A percentile compares a stretch with the other conserved stretches of the same genome.
Evolutionary conservation across 1,140 invertebrate species (phyloP).

Genomic region (Drosophila repletoides): DNA sequence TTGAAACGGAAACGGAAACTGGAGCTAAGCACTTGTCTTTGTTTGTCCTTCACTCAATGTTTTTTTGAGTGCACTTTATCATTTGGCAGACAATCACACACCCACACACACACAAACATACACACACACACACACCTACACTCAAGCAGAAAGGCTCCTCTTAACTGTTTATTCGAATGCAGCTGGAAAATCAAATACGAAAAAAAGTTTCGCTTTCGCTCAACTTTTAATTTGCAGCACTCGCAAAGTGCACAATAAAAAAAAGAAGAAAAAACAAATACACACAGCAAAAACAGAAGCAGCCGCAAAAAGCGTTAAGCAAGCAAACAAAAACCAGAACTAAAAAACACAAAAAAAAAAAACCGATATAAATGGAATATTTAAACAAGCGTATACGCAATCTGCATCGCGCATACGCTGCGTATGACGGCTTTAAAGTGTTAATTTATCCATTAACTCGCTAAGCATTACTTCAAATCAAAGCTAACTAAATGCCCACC

Average conservation of each 20-base stretch:
- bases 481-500: constrained; percentile 73
- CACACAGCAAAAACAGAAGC: neutral
- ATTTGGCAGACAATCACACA: constrained; percentile 54
- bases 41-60: constrained; percentile 12
- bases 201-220: constrained; percentile 27
- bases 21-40: constrained; percentile 14
- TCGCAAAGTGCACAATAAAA: constrained; percentile 19
- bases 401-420: constrained; percentile 58
- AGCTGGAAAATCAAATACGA: neutral
- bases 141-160: neutral
- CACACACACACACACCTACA: constrained; percentile 18
- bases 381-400: constrained; percentile 42
- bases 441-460: constrained; percentile 23
- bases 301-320: neutral
- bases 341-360: constrained; percentile 13
- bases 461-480: constrained; percentile 52
- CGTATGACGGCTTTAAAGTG: constrained; percentile 34
- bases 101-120: constrained; percentile 2
- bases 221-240: constrained; percentile 68
- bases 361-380: constrained; percentile 14
- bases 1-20: constrained; percentile 27
- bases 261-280: neutral
- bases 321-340: constrained; percentile 4
- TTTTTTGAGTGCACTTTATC: constrained; percentile 63
- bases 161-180: constrained; percentile 20